Percentiles rank a stretch among this genome's conserved stretches.
phyloP scores from a whole-genome alignment of 23 tunicate species.

The Ascidia mentula region DNA sequence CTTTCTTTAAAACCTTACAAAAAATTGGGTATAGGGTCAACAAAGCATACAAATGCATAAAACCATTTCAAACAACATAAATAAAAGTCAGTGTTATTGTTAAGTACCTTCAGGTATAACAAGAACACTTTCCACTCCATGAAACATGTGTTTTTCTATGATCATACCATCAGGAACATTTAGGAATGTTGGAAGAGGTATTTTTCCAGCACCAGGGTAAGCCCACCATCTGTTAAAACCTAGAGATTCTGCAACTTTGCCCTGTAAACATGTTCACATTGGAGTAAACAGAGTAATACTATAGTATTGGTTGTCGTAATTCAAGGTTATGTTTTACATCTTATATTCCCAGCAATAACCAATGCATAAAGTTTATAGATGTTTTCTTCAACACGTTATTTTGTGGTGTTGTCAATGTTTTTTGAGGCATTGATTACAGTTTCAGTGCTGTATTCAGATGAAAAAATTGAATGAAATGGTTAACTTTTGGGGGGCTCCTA shows the following conservation, averaged over 20 bases:
- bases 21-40: neutral
- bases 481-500: too few relatives aligned
- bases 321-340: too few relatives aligned
- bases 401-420: too few relatives aligned
- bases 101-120: conserved; percentile 46
- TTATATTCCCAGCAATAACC: too few relatives aligned
- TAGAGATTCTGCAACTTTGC: conserved; percentile 20
- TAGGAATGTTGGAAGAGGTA: conserved; percentile 12
- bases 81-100: neutral
- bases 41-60: neutral
- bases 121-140: conserved; percentile 25
- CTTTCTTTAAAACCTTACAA: conserved; percentile 13
- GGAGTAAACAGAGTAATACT: too few relatives aligned
- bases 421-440: too few relatives aligned
- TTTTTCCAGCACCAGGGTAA: conserved; percentile 39
- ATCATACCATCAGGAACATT: conserved; percentile 17
- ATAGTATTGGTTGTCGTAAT: too few relatives aligned
- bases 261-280: too few relatives aligned
- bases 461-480: too few relatives aligned
- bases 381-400: too few relatives aligned
- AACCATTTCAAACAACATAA: neutral
- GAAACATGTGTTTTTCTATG: conserved; percentile 23
- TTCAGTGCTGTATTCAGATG: too few relatives aligned
- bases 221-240: conserved; percentile 64
- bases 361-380: too few relatives aligned